Evolutionary conservation across 1,140 invertebrate genomes (phyloP).

Genomic region (Temnothorax nylanderi): DNA sequence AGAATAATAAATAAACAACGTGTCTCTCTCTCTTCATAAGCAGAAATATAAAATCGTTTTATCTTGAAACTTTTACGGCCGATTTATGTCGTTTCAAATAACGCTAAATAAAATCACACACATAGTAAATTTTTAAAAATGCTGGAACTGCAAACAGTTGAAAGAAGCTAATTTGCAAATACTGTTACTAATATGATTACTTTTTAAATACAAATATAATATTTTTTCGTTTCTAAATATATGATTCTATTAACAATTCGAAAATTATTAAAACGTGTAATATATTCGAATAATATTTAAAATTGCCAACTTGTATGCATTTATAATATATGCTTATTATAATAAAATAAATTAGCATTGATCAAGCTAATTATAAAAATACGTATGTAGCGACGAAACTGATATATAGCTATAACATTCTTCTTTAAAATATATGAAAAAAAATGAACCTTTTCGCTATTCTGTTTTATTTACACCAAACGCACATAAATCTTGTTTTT

Average conservation of each 20-base stretch:
- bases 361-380: not conserved
- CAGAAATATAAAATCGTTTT: slow-evolving; percentile 41
- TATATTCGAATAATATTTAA: not conserved
- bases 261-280: not conserved
- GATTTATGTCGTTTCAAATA: slow-evolving; percentile 32
- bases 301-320: not conserved
- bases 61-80: slow-evolving; percentile 30
- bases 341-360: not conserved
- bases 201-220: slow-evolving; percentile 10
- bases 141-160: not conserved
- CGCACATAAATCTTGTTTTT: not conserved
- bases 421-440: not conserved
- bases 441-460: not conserved
- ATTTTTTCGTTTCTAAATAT: not conserved
- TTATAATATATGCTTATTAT: not conserved
- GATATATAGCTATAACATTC: not conserved
- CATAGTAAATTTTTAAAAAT: not conserved
- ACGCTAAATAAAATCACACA: slow-evolving; percentile 10
- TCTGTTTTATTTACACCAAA: not conserved
- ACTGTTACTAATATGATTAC: not conserved
- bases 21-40: not conserved
- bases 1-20: slow-evolving; percentile 44
- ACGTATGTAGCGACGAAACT: not conserved
- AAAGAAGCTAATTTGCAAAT: no score
- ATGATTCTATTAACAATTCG: not conserved